Conservation (phyloP, 2,888 invertebrate genomes). For the Sminthurides aquaticus region DNA sequence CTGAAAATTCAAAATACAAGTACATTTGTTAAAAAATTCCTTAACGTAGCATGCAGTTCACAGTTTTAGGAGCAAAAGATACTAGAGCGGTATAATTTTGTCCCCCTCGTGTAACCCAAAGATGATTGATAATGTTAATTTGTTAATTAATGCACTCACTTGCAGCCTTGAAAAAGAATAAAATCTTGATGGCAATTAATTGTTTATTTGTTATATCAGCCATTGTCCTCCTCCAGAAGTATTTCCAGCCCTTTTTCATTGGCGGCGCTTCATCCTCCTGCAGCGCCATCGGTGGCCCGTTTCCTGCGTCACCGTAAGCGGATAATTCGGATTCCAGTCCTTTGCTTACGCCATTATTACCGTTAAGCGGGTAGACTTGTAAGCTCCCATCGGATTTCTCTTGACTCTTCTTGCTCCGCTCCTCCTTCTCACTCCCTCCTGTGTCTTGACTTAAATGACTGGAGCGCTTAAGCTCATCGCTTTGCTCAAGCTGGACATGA, state of each 20-base stretch:
- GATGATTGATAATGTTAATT: too few relatives aligned
- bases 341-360: too few relatives aligned
- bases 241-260: slow-evolving; percentile 31
- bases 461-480: not conserved
- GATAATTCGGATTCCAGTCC: not conserved
- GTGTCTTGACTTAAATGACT: not conserved
- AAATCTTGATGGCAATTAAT: slow-evolving; percentile 63
- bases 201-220: slow-evolving; percentile 62
- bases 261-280: slow-evolving; percentile 3
- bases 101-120: too few relatives aligned
- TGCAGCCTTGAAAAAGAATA: slow-evolving; percentile 70
- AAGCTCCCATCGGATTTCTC: too few relatives aligned
- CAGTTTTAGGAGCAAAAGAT: too few relatives aligned
- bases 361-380: too few relatives aligned
- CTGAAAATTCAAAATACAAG: slow-evolving; percentile 49
- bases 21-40: not conserved
- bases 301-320: not conserved
- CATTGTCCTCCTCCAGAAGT: slow-evolving; percentile 33
- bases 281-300: not conserved
- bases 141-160: too few relatives aligned
- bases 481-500: not conserved
- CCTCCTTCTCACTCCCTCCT: not conserved
- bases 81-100: too few relatives aligned
- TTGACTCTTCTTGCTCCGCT: not conserved
- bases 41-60: not conserved